Conservation (phyloP, 2,888 invertebrate genomes). For the Eupithecia insigniata region DNA sequence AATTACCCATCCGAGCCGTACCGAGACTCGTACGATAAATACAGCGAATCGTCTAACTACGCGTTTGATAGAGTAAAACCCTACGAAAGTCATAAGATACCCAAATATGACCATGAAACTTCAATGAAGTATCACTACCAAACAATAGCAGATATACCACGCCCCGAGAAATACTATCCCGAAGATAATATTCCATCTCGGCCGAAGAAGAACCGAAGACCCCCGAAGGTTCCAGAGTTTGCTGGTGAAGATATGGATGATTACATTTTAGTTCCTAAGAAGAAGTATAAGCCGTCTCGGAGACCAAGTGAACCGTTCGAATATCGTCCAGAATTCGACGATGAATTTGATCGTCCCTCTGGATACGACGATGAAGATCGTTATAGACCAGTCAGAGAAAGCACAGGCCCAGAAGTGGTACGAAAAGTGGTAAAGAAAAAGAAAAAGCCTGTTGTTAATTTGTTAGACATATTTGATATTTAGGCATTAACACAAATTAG, state of each 20-base stretch:
- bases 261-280: conserved; percentile 74
- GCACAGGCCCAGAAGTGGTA: conserved; percentile 64
- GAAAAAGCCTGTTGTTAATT: conserved; percentile 70
- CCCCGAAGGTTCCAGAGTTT: conserved; percentile 63
- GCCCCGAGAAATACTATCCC: conserved; percentile 61
- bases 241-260: conserved; percentile 69
- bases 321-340: conserved; percentile 63
- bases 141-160: conserved; percentile 60
- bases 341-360: conserved; percentile 68
- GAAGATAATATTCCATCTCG: conserved; percentile 62
- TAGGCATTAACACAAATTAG: conserved; percentile 71
- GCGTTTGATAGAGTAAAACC: conserved; percentile 69
- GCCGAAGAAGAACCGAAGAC: conserved; percentile 70
- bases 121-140: conserved; percentile 60
- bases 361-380: conserved; percentile 64
- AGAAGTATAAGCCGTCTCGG: conserved; percentile 69
- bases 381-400: conserved; percentile 59
- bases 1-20: conserved; percentile 56
- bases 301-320: conserved; percentile 59
- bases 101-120: conserved; percentile 63
- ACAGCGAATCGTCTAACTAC: conserved; percentile 60
- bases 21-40: conserved; percentile 68
- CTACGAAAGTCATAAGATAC: conserved; percentile 59
- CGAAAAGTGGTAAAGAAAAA: conserved; percentile 74
- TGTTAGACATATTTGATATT: conserved; percentile 78